Base-by-base conservation (phyloP, 2,888 invertebrate genomes). In the Odiellus spinosus region DNA sequence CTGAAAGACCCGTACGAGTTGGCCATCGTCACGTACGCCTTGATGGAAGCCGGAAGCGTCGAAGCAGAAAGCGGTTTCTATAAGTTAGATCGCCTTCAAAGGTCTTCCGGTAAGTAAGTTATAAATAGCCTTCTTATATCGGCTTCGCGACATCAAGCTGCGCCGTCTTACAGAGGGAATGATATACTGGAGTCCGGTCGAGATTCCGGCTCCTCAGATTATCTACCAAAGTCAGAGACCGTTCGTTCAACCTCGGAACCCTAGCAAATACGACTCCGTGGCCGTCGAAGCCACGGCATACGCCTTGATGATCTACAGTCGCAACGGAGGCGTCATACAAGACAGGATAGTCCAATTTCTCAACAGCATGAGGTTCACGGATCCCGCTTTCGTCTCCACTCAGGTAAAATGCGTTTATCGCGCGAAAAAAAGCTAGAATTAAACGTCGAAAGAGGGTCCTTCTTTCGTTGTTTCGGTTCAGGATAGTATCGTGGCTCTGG, bases 261-360 rank as follows among this genome's bases (percentile, higher is more conserved):
- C 67, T 47, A 64, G 67, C 43, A 62, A 60, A 47, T 62, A 63
- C 51, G 73, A 73, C 55, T 69, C 69, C 0, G 62, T 68, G 35
- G 71, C 71, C 1, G 69, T 73, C 1, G 71, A 73, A 58, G 64
- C 72, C 0, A 72, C 73, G 0, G 63, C 71, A 1, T 73, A 73
- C 57, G 73, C 71, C 3, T 60, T 74, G 11, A 59, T 74, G 51
- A 65, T 68, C 1, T 68, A 71, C 54, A 56, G 67, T 14, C 58
- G 60, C 1, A 55, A 64, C 19, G 67, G 67, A 42, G 67, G 67
- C 3, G 55, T 68, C 15, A 55, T 61, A 11, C 60, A 64, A 32
- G 68, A 69, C 45, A 52, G 50, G 17, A 65, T 67, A 35, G 67
- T 68, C 5, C 58, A 61, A 19, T 69, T 68, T 67, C 57, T 70